Evolutionary conservation across 2,797 vertebrate species (phyloP).

Genomic region (Dermochelys coriacea): DNA sequence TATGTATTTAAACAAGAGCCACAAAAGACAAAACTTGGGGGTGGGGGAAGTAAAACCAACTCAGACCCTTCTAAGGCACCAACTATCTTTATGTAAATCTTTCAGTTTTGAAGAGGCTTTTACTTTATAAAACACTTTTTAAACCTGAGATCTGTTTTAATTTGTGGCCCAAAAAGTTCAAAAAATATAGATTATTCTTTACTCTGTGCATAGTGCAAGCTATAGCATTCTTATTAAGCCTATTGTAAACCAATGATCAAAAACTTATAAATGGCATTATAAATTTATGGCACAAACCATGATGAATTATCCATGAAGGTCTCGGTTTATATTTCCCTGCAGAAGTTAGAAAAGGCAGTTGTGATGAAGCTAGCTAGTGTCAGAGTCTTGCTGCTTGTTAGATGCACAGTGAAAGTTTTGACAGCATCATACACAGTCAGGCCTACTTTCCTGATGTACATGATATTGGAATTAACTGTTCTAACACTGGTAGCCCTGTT

Average conservation of each 20-base stretch:
- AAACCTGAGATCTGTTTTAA: rapidly evolving
- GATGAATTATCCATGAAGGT: conserved; percentile 78
- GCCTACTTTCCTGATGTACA: not conserved
- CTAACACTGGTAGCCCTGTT: not conserved
- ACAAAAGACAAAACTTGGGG: rapidly evolving
- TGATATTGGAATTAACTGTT: conserved; percentile 41
- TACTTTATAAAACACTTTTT: not conserved
- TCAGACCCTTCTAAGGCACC: rapidly evolving
- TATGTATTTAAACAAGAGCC: not conserved
- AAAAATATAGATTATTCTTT: not conserved
- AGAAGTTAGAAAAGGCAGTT: conserved; percentile 47
- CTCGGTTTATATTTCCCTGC: conserved; percentile 59
- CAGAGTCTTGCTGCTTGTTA: not conserved
- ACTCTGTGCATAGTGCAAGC: not conserved
- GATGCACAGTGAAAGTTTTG: conserved; percentile 30
- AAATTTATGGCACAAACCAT: conserved; percentile 52
- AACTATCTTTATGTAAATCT: not conserved
- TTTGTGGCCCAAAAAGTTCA: not conserved
- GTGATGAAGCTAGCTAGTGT: not conserved
- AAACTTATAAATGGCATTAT: conserved; percentile 46
- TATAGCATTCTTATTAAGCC: not conserved
- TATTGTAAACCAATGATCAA: not conserved
- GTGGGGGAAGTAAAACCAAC: rapidly evolving
- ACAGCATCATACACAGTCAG: conserved; percentile 11
- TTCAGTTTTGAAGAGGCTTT: not conserved